These are phyloP conservation scores for Falco cherrug DNA, from an alignment of 2,797 vertebrate species.

Conservation along the genomic window DNA sequence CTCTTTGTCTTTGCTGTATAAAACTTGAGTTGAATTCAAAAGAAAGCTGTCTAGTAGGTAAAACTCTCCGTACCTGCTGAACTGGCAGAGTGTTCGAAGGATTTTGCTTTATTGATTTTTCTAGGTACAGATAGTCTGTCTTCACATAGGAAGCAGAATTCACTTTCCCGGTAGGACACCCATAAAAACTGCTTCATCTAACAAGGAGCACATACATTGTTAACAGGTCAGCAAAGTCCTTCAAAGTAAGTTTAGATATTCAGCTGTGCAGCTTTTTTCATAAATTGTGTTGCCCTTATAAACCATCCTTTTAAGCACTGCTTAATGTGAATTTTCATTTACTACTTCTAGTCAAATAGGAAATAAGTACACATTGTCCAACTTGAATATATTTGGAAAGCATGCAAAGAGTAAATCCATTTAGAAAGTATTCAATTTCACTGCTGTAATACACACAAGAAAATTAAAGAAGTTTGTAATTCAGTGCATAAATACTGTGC, in stretches of 20 bases:
- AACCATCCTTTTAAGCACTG: background rate
- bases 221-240: background rate
- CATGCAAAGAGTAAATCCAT: background rate
- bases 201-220: background rate
- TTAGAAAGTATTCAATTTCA: background rate
- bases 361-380: background rate
- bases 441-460: background rate
- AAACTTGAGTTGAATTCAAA: background rate
- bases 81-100: background rate
- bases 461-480: background rate
- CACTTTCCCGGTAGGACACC: background rate
- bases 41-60: background rate
- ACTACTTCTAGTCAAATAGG: background rate
- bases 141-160: background rate
- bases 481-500: background rate
- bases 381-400: background rate
- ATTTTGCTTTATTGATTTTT: background rate
- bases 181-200: background rate
- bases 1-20: background rate
- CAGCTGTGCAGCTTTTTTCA: background rate
- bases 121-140: background rate
- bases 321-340: background rate
- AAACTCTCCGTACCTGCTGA: background rate
- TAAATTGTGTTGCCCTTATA: background rate
- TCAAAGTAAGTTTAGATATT: background rate